Conservation (phyloP, 2,113 vertebrate species). For the Polypterus senegalus region DNA sequence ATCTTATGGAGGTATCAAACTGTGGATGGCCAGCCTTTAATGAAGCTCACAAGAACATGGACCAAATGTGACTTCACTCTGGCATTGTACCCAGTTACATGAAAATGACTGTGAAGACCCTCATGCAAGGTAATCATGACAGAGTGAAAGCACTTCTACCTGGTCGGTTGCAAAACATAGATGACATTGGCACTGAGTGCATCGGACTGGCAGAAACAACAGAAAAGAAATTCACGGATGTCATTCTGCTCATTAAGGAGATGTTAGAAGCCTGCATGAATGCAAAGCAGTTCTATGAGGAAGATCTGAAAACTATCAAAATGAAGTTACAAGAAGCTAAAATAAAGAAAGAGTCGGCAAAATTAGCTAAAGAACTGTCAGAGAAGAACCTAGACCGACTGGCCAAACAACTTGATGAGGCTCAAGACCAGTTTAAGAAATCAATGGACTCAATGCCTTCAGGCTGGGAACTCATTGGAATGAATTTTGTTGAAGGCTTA, state of each 20-base stretch:
- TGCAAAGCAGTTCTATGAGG: not conserved
- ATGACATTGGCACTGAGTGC: not conserved
- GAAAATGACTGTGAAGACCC: not conserved
- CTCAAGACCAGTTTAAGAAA: not conserved
- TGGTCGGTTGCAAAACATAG: not conserved
- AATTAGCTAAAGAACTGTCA: not conserved
- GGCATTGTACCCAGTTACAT: not conserved
- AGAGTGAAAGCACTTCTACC: not conserved
- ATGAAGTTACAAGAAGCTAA: not conserved
- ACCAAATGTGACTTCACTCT: conserved; percentile 26
- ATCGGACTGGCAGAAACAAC: not conserved
- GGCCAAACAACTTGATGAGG: conserved; percentile 1
- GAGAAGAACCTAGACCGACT: not conserved
- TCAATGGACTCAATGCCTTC: not conserved
- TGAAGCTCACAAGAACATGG: conserved; percentile 30
- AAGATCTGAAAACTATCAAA: not conserved
- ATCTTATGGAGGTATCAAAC: conserved; percentile 28
- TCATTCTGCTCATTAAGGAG: conserved; percentile 5
- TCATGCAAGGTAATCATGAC: not conserved
- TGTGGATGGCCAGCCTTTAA: conserved; percentile 25
- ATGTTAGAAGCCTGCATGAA: conserved; percentile 1
- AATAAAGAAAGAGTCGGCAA: not conserved
- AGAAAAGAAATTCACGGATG: not conserved
- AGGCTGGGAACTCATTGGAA: not conserved
- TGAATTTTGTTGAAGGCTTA: not conserved